Evolutionary conservation across 2,888 invertebrate genomes (phyloP).

Genomic region (Deilephila porcellus): DNA sequence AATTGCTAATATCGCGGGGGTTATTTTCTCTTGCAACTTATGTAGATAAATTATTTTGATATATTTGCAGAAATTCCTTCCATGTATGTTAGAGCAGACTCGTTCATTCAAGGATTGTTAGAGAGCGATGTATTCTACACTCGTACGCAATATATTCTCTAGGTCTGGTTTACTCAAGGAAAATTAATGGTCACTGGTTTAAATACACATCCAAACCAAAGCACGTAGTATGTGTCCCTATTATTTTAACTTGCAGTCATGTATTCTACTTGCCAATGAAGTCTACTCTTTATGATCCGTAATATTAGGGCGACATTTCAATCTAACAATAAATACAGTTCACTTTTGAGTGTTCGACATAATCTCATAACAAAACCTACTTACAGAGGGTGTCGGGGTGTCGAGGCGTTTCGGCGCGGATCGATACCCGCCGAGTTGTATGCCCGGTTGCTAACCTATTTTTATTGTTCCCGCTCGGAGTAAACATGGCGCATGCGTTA

Average conservation of each 20-base stretch:
- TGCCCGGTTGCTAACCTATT: conserved; percentile 71
- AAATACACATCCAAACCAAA: background rate
- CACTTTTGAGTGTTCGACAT: background rate
- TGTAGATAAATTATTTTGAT: background rate
- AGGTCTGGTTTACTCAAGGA: background rate
- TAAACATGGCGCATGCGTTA: conserved; percentile 57
- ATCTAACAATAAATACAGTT: background rate
- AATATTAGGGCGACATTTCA: background rate
- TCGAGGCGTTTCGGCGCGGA: conserved; percentile 14
- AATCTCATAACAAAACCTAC: background rate
- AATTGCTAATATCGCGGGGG: background rate
- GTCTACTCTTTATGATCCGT: background rate
- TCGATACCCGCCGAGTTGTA: conserved; percentile 56
- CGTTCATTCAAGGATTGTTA: too few species aligned
- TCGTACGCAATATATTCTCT: too few species aligned
- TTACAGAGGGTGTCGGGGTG: background rate
- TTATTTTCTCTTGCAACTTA: background rate
- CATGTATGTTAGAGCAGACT: too few species aligned
- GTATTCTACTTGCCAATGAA: background rate
- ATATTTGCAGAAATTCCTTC: too few species aligned
- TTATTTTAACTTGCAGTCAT: background rate
- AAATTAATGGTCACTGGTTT: background rate
- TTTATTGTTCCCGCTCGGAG: conserved; percentile 67
- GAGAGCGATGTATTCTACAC: too few species aligned
- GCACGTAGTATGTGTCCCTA: background rate